Conservation (phyloP, 1,140 invertebrate genomes). For the Conopomorpha cramerella region DNA sequence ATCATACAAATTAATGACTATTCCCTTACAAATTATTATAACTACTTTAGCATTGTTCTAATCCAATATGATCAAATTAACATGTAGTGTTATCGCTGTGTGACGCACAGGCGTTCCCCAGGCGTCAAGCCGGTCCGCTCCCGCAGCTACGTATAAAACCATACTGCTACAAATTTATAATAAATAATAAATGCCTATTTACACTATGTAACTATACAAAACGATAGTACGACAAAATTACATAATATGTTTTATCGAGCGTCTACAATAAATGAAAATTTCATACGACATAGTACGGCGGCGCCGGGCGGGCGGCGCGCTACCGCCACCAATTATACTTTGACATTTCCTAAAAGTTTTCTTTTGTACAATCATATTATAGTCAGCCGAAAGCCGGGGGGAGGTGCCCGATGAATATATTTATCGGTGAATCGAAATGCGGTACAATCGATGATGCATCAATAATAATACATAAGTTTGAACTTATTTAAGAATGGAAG, state of each 20-base stretch:
- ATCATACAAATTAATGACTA: constrained; percentile 62
- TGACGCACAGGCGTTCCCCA: constrained; percentile 11
- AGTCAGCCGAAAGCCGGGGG: constrained; percentile 45
- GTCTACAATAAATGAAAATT: constrained; percentile 44
- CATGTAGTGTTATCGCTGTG: constrained; percentile 31
- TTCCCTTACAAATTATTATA: constrained; percentile 58
- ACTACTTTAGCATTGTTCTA: constrained; percentile 53
- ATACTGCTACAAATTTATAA: constrained; percentile 58
- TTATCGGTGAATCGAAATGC: constrained; percentile 43
- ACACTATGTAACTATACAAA: constrained; percentile 61
- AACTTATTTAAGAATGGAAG: constrained; percentile 40
- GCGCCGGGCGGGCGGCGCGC: constrained; percentile 12
- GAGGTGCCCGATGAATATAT: constrained; percentile 46
- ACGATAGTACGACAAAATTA: constrained; percentile 54
- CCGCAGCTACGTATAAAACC: constrained; percentile 55
- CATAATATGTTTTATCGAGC: constrained; percentile 48
- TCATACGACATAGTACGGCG: constrained; percentile 36
- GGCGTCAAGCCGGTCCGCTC: constrained; percentile 32
- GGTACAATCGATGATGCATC: constrained; percentile 44
- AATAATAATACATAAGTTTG: constrained; percentile 52
- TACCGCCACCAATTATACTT: constrained; percentile 35
- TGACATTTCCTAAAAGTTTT: constrained; percentile 41
- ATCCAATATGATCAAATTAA: constrained; percentile 47
- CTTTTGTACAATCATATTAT: constrained; percentile 53
- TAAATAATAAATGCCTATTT: constrained; percentile 62